Conservation (phyloP, 1,140 invertebrate species). For the Zaprionus gabonicus region DNA sequence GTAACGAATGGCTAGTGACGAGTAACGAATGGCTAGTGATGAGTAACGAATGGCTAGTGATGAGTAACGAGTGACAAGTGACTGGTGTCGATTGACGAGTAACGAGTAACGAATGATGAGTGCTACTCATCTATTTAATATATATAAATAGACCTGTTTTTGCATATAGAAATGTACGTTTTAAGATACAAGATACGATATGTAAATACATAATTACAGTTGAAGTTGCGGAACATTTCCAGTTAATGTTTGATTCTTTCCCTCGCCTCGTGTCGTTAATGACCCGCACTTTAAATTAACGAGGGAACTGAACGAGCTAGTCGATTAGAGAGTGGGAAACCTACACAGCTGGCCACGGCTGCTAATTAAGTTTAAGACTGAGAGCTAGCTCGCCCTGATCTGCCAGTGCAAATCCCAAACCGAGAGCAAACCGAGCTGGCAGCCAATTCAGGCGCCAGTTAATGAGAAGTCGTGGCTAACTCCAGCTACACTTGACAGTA, state of each 20-base stretch:
- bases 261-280: constrained; percentile 11
- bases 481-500: constrained; percentile 31
- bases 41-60: not conserved
- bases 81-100: not conserved
- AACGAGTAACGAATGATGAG: not conserved
- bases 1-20: not conserved
- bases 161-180: not conserved
- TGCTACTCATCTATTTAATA: too few species aligned
- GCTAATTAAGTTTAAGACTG: constrained; percentile 24
- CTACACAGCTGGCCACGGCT: not conserved
- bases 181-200: accelerated
- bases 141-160: too few species aligned
- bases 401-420: not conserved
- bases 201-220: not conserved
- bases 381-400: not conserved
- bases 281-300: constrained; percentile 30
- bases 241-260: not conserved
- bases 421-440: not conserved
- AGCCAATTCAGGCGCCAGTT: constrained; percentile 31
- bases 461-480: constrained; percentile 22
- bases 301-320: constrained; percentile 8
- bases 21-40: not conserved
- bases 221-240: not conserved
- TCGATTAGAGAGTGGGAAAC: not conserved
- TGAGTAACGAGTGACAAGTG: not conserved